phyloP scores from a whole-genome alignment of 2,888 invertebrate species.

The Trissonchulus latispiculum region DNA sequence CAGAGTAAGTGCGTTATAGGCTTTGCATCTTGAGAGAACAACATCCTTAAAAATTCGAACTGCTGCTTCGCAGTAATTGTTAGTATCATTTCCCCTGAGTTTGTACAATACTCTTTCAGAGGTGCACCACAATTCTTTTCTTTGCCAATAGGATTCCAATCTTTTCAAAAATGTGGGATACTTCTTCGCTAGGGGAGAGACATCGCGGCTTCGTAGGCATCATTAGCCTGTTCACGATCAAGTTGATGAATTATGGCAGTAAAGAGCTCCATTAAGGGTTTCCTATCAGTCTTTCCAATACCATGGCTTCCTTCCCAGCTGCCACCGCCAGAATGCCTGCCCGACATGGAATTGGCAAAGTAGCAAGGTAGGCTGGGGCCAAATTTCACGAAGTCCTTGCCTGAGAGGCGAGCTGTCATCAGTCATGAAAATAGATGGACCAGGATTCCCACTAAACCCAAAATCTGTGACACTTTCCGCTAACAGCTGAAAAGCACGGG shows the following conservation, averaged over 20 bases:
- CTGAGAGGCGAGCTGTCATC: neutral
- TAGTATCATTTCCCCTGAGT: neutral
- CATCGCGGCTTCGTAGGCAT: neutral
- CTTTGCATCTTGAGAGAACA: neutral
- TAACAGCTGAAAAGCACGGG: neutral
- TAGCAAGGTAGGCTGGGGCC: neutral
- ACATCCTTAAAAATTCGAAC: slow-evolving; percentile 4
- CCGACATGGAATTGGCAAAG: neutral
- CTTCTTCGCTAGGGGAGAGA: neutral
- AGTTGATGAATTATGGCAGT: neutral
- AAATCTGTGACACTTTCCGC: neutral
- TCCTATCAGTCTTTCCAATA: neutral
- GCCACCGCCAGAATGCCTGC: slow-evolving; percentile 2
- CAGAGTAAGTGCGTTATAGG: neutral
- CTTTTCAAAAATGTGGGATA: neutral
- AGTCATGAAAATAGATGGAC: neutral
- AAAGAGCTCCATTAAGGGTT: neutral
- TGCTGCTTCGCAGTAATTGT: slow-evolving; percentile 4
- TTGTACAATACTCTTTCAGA: no score
- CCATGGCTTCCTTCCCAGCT: neutral
- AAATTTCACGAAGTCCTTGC: neutral
- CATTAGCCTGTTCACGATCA: neutral
- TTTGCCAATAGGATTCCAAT: neutral
- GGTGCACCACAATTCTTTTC: neutral
- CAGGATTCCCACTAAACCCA: neutral